A percentile compares a stretch with the other conserved stretches of the same genome.
phyloP scores from a whole-genome alignment of 2,113 vertebrate species.

The Tachysurus fulvidraco region DNA sequence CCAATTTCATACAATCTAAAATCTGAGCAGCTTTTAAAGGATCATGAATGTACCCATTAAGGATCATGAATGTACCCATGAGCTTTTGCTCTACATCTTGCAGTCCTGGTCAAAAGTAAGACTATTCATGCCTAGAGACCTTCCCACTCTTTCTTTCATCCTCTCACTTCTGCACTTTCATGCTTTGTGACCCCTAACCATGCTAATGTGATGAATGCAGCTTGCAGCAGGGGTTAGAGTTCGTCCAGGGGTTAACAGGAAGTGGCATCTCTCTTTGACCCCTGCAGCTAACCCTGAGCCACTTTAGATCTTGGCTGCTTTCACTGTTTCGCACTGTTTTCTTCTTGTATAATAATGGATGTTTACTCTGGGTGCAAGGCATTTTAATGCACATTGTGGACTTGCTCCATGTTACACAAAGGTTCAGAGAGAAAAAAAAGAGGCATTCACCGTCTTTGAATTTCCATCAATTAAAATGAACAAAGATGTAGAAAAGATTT shows the following conservation, averaged over 20 bases:
- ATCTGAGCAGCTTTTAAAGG: not conserved
- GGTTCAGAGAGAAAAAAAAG: too few relatives aligned
- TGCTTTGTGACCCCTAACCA: slow-evolving; percentile 52
- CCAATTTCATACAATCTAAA: not conserved
- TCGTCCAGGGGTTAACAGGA: slow-evolving; percentile 75
- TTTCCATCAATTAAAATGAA: not conserved
- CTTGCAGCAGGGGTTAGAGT: slow-evolving; percentile 69
- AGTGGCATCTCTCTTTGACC: slow-evolving; percentile 69
- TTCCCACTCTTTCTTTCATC: slow-evolving; percentile 30
- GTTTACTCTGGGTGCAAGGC: slow-evolving; percentile 29
- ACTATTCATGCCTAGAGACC: slow-evolving; percentile 10
- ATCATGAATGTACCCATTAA: not conserved
- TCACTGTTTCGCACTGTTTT: slow-evolving; percentile 23
- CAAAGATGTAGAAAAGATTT: not conserved
- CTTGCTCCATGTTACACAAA: slow-evolving; percentile 21
- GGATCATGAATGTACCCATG: not conserved
- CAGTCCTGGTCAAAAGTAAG: slow-evolving; percentile 2
- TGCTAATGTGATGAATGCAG: slow-evolving; percentile 53
- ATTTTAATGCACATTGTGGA: slow-evolving; percentile 22
- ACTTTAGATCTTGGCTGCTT: slow-evolving; percentile 61
- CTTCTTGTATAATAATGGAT: slow-evolving; percentile 24
- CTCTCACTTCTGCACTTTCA: slow-evolving; percentile 11
- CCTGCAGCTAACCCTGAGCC: slow-evolving; percentile 65
- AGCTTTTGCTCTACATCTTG: not conserved
- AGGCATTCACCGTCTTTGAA: not conserved